Evolutionary conservation across 2,888 invertebrate species (phyloP).

Genomic region (Dermolepida albohirtum): DNA sequence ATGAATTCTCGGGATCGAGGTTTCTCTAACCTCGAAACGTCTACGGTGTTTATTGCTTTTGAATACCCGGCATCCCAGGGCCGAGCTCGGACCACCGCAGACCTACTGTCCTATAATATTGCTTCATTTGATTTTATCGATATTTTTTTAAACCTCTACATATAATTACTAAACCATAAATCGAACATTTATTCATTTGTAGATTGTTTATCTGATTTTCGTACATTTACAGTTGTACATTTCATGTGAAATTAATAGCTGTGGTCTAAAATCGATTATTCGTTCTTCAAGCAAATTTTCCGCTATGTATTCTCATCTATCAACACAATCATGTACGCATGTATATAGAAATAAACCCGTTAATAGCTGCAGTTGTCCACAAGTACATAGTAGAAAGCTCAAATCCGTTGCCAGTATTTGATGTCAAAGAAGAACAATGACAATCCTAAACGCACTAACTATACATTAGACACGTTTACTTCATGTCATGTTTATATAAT

Average conservation of each 20-base stretch:
- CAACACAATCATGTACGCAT: too few species aligned
- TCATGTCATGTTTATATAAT: too few species aligned
- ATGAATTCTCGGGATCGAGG: constrained; percentile 61
- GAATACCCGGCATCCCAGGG: constrained; percentile 66
- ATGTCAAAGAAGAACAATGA: too few species aligned
- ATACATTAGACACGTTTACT: too few species aligned
- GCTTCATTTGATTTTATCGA: constrained; percentile 3
- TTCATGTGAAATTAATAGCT: constrained; percentile 1
- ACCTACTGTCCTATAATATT: constrained; percentile 52
- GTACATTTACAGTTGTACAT: not conserved
- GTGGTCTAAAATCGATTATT: too few species aligned
- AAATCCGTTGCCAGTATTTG: too few species aligned
- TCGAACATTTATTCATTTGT: not conserved
- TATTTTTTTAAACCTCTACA: not conserved
- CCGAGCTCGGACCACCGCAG: constrained; percentile 50
- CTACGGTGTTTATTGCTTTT: constrained; percentile 67
- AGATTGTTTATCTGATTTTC: not conserved
- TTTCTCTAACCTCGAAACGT: constrained; percentile 49
- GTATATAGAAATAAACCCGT: too few species aligned
- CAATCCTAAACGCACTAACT: too few species aligned
- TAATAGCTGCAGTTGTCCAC: too few species aligned
- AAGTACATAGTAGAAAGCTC: too few species aligned
- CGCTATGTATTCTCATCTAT: too few species aligned
- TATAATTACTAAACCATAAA: constrained; percentile 4
- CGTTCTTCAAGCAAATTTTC: too few species aligned